Conservation (phyloP, 2,888 invertebrate species). For the Drosophila neotestacea region DNA sequence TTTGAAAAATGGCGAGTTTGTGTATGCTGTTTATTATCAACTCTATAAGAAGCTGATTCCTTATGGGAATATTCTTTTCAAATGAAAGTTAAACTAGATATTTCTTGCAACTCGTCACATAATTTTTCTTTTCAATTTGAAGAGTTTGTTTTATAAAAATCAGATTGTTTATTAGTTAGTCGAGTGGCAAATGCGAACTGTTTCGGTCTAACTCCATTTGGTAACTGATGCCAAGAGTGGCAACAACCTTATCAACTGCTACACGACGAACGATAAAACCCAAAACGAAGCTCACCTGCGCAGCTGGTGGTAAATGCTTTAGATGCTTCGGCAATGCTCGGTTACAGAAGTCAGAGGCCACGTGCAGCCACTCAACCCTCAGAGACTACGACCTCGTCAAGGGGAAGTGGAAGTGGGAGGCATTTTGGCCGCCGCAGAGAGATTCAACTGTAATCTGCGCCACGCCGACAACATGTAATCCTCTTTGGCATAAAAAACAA, state of each 20-base stretch:
- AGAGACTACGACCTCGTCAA: not conserved
- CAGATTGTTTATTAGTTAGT: not conserved
- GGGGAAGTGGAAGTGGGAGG: not conserved
- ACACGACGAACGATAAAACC: not conserved
- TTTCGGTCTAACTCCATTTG: slow-evolving; percentile 48
- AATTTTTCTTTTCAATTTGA: not conserved
- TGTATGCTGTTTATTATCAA: too few relatives aligned
- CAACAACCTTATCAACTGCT: slow-evolving; percentile 21
- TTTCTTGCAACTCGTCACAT: too few relatives aligned
- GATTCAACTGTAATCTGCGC: slow-evolving; percentile 76
- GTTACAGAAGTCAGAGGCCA: slow-evolving; percentile 61
- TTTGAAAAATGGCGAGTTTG: not conserved
- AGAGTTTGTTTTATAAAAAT: not conserved
- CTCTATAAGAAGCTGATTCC: too few relatives aligned
- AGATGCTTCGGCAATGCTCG: slow-evolving; percentile 31
- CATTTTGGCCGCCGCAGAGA: slow-evolving; percentile 47
- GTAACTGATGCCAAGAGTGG: slow-evolving; percentile 61
- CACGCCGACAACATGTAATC: slow-evolving; percentile 78
- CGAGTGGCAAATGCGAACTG: slow-evolving; percentile 45
- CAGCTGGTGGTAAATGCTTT: slow-evolving; percentile 78
- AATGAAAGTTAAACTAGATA: too few relatives aligned
- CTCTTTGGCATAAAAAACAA: slow-evolving; percentile 85
- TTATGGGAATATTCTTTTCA: too few relatives aligned
- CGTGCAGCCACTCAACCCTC: slow-evolving; percentile 76
- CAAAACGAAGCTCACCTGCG: slow-evolving; percentile 64